A percentile compares a stretch with the other conserved stretches of the same genome.
These are phyloP conservation scores for Tinea trinotella DNA, from an alignment of 2,888 invertebrate genomes.

Conservation along the genomic window DNA sequence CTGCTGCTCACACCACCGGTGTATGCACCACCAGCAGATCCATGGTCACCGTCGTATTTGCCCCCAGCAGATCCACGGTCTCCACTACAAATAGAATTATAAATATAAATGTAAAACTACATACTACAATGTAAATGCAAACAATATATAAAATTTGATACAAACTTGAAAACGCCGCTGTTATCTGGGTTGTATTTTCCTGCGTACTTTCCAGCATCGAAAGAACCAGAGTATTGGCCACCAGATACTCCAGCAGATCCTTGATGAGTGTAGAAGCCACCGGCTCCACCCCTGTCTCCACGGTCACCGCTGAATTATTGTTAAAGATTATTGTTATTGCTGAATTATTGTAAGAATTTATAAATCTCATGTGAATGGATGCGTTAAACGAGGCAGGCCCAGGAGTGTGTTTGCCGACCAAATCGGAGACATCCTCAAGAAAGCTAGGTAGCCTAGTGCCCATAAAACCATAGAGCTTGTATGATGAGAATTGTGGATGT, in stretches of 20 bases:
- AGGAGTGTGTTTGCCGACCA: too few species aligned
- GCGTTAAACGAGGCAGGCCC: too few species aligned
- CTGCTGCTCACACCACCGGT: conserved; percentile 15
- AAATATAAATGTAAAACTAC: conserved; percentile 10
- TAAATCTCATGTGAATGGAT: too few species aligned
- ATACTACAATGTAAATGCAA: conserved; percentile 17
- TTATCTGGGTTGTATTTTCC: conserved; percentile 28
- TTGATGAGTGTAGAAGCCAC: conserved; percentile 48
- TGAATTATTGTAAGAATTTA: background rate
- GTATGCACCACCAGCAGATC: conserved; percentile 20
- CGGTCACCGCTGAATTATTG: conserved; percentile 42
- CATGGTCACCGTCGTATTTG: conserved; percentile 27
- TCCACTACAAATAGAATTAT: conserved; percentile 26
- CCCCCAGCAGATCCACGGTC: conserved; percentile 37
- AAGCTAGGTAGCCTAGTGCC: too few species aligned
- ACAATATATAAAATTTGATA: conserved; percentile 21
- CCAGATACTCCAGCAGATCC: conserved; percentile 26
- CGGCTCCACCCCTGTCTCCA: conserved; percentile 49
- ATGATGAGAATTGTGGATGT: too few species aligned
- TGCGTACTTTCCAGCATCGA: conserved; percentile 33
- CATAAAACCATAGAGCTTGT: too few species aligned
- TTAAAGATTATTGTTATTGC: background rate
- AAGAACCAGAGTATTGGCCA: conserved; percentile 25
- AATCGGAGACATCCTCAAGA: too few species aligned
- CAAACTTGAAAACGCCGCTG: conserved; percentile 32